Conservation (phyloP, 23 tunicate genomes). For the Botrylloides violaceus region DNA sequence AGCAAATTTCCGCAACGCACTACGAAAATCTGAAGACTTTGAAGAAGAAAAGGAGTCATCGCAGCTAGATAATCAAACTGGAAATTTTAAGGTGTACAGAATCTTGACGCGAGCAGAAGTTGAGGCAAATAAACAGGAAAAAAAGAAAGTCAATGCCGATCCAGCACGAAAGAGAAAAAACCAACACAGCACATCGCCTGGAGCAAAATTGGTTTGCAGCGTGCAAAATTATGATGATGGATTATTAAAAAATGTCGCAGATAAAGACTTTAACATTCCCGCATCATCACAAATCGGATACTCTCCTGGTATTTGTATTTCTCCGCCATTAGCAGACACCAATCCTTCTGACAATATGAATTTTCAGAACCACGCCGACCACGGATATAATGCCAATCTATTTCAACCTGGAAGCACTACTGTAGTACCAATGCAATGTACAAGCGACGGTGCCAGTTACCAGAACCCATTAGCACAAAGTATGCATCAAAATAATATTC, state of each 20-base stretch:
- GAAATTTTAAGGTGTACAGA: conserved; percentile 36
- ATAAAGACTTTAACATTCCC: neutral
- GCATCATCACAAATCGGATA: neutral
- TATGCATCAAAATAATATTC: neutral
- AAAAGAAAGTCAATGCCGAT: too few species aligned
- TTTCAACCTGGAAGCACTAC: neutral
- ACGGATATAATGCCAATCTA: neutral
- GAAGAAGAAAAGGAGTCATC: conserved; percentile 19
- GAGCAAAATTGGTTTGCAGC: neutral
- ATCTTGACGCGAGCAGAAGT: conserved; percentile 30
- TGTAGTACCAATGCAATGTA: neutral
- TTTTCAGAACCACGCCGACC: neutral
- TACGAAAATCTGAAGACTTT: conserved; percentile 49
- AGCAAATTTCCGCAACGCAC: conserved; percentile 38
- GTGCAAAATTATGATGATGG: conserved; percentile 4
- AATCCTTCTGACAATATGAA: neutral
- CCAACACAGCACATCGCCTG: neutral
- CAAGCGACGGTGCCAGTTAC: neutral
- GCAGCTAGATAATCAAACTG: conserved; percentile 26
- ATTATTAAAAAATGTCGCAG: neutral
- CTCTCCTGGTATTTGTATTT: too few species aligned
- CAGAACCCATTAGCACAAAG: neutral
- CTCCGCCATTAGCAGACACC: neutral
- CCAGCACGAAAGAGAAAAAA: neutral
- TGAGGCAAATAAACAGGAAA: conserved; percentile 4